Conservation (phyloP, 2,888 invertebrate genomes). For the Biston stratarius region DNA sequence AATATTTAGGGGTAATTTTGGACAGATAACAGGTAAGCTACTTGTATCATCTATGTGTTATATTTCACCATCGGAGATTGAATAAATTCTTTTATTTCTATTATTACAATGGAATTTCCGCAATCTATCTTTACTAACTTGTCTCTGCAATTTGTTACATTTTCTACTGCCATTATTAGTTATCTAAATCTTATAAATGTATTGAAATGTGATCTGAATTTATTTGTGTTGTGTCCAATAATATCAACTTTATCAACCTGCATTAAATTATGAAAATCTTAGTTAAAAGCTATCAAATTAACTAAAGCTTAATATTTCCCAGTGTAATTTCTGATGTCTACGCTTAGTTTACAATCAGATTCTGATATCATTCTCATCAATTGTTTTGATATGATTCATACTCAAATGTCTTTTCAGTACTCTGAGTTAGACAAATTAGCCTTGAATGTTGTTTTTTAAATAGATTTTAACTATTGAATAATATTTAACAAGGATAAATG, state of each 20-base stretch:
- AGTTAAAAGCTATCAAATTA: not conserved
- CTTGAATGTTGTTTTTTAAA: too few relatives aligned
- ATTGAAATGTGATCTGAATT: not conserved
- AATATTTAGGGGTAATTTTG: conserved; percentile 30
- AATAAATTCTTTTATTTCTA: conserved; percentile 35
- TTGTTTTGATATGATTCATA: conserved; percentile 12
- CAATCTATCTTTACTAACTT: conserved; percentile 19
- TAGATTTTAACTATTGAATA: too few relatives aligned
- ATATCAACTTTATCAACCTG: not conserved
- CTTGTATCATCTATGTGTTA: conserved; percentile 32
- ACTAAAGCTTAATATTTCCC: not conserved
- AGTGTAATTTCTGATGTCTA: not conserved
- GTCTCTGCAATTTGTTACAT: conserved; percentile 11
- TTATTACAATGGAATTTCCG: conserved; percentile 37
- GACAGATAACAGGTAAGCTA: conserved; percentile 43
- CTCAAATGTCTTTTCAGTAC: not conserved
- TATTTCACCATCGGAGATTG: conserved; percentile 16
- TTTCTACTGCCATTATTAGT: not conserved
- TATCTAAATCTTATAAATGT: not conserved
- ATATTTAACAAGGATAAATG: too few relatives aligned
- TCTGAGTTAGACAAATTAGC: not conserved
- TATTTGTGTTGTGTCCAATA: not conserved
- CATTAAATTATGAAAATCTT: not conserved
- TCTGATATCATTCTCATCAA: not conserved
- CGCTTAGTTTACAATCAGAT: not conserved